phyloP scores from a whole-genome alignment of 2,113 vertebrate species.

The Rhea pennata region DNA sequence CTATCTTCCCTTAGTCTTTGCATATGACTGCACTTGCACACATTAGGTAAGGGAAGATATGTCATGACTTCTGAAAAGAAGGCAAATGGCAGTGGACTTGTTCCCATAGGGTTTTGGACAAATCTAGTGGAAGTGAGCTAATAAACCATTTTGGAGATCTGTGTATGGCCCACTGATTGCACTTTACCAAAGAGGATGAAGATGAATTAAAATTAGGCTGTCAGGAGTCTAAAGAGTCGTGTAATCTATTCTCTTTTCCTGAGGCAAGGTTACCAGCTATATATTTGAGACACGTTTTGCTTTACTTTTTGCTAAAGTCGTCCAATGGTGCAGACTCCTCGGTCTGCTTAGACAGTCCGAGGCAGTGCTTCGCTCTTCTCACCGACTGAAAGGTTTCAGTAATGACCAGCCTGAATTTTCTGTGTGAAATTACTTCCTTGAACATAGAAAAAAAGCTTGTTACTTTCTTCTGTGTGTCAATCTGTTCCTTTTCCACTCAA shows the following conservation, averaged over 20 bases:
- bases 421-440: not conserved
- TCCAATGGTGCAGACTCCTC: not conserved
- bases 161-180: not conserved
- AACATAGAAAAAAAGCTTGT: not conserved
- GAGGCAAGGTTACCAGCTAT: not conserved
- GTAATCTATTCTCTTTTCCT: not conserved
- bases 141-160: not conserved
- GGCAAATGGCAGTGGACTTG: not conserved
- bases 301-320: not conserved
- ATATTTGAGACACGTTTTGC: not conserved
- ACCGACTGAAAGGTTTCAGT: not conserved
- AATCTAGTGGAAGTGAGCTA: not conserved
- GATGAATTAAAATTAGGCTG: not conserved
- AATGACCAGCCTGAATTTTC: not conserved
- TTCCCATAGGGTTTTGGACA: not conserved
- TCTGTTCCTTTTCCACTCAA: not conserved
- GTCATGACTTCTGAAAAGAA: not conserved
- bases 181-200: not conserved
- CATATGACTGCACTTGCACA: not conserved
- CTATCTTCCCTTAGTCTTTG: not conserved
- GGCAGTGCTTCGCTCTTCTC: not conserved
- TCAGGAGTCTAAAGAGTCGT: not conserved
- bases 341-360: not conserved
- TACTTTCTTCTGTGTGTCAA: not conserved
- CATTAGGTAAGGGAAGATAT: not conserved